These are phyloP conservation scores for Syrmaticus mikado DNA, from an alignment of 2,113 vertebrate species.

Conservation along the genomic window DNA sequence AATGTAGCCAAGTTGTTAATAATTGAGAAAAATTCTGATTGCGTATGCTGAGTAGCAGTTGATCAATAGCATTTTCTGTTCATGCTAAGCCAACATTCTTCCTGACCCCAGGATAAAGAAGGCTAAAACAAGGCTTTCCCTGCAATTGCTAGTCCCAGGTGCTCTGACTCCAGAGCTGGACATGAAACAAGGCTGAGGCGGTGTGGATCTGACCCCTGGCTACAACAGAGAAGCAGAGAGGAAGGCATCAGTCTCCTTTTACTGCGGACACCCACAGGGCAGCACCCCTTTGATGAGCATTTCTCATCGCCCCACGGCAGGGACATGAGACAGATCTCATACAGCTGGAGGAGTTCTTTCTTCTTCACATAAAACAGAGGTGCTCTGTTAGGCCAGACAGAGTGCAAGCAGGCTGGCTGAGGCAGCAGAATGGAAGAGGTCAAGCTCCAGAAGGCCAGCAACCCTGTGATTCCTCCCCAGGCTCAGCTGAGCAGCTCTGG, in stretches of 20 bases:
- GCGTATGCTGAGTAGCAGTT: not conserved
- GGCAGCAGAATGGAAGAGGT: not conserved
- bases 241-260: not conserved
- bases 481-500: not conserved
- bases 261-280: not conserved
- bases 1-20: slow-evolving; percentile 16
- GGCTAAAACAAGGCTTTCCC: not conserved
- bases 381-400: not conserved
- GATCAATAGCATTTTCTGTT: slow-evolving; percentile 1
- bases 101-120: not conserved
- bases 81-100: not conserved
- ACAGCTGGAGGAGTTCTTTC: not conserved
- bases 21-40: slow-evolving; percentile 42
- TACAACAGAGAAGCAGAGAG: not conserved
- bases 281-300: not conserved
- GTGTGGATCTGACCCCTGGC: rapidly evolving
- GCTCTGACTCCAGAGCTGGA: not conserved
- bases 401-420: not conserved
- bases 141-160: not conserved
- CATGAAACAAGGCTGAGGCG: not conserved
- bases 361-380: not conserved
- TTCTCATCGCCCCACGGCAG: not conserved
- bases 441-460: not conserved
- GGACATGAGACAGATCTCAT: not conserved
- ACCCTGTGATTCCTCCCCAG: not conserved